A percentile compares a stretch with the other conserved stretches of the same genome.
Evolutionary conservation across 1,140 invertebrate species (phyloP).

Genomic region (Aphelenchoides besseyi): DNA sequence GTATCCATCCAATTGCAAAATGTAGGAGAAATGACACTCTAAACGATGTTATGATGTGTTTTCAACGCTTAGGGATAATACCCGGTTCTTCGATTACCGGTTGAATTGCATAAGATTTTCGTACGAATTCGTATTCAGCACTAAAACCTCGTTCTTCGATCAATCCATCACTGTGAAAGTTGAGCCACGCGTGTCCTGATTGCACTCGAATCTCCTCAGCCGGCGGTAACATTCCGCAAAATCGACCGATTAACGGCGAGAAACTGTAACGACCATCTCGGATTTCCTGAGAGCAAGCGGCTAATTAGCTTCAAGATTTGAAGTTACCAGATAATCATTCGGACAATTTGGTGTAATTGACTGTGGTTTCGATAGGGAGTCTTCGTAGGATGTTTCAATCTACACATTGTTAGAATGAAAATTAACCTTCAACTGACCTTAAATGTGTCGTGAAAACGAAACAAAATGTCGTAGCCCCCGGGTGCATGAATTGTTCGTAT

Average conservation of each 20-base stretch:
- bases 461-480: slow-evolving; percentile 36
- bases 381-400: slow-evolving; percentile 50
- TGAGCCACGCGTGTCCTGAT: slow-evolving; percentile 39
- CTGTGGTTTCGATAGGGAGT: neutral
- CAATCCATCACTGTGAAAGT: slow-evolving; percentile 40
- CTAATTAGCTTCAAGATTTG: slow-evolving; percentile 19
- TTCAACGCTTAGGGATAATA: neutral
- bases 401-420: slow-evolving; percentile 12
- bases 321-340: slow-evolving; percentile 44
- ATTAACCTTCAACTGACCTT: slow-evolving; percentile 12
- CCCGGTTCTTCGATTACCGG: slow-evolving; percentile 6
- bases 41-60: slow-evolving; percentile 3
- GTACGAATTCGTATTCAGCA: slow-evolving; percentile 43
- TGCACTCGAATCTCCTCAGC: slow-evolving; percentile 24
- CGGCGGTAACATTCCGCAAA: slow-evolving; percentile 38
- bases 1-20: slow-evolving; percentile 30
- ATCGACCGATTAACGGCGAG: slow-evolving; percentile 38
- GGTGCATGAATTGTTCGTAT: slow-evolving; percentile 39
- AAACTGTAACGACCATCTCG: slow-evolving; percentile 44
- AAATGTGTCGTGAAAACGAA: slow-evolving; percentile 40
- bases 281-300: slow-evolving; percentile 30
- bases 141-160: slow-evolving; percentile 42
- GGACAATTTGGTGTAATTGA: slow-evolving; percentile 34
- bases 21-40: slow-evolving; percentile 35
- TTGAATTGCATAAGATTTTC: slow-evolving; percentile 23